These are phyloP conservation scores for Eira barbara DNA, from an alignment of 2,113 vertebrate genomes.

Conservation along the genomic window DNA sequence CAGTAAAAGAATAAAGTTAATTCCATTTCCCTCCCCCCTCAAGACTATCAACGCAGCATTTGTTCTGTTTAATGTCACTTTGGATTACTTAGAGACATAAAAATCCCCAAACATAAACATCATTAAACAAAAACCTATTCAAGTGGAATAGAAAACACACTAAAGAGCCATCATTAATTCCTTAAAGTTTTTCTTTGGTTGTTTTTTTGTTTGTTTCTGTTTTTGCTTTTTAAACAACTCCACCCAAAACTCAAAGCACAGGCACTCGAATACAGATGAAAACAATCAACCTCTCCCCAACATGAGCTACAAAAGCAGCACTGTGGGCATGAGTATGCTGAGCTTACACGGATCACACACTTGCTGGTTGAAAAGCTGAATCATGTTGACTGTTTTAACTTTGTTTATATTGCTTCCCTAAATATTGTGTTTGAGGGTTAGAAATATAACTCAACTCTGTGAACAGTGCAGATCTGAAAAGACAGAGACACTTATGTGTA, in stretches of 20 bases:
- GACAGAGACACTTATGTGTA: background rate
- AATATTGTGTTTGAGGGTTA: constrained; percentile 28
- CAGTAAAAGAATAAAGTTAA: constrained; percentile 72
- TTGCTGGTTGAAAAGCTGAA: constrained; percentile 58
- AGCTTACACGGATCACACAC: constrained; percentile 26
- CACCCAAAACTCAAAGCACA: constrained; percentile 70
- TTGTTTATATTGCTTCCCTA: constrained; percentile 42
- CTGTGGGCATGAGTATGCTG: background rate
- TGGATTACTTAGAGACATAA: constrained; percentile 72
- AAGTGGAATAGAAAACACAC: constrained; percentile 74
- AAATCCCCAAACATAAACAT: constrained; percentile 75
- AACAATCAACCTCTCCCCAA: constrained; percentile 54
- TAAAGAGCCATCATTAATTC: constrained; percentile 73
- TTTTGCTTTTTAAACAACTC: constrained; percentile 66
- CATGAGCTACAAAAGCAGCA: constrained; percentile 55
- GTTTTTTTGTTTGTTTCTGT: constrained; percentile 50
- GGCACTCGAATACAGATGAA: constrained; percentile 62
- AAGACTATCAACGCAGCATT: constrained; percentile 59
- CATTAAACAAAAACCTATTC: constrained; percentile 76
- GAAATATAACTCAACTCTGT: background rate
- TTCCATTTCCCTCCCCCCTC: constrained; percentile 2
- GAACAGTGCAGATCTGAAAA: constrained; percentile 28
- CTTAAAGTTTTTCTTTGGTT: constrained; percentile 73
- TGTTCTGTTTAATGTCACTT: constrained; percentile 73
- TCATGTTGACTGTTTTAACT: constrained; percentile 35